These are phyloP conservation scores for Periophthalmus magnuspinnatus DNA, from an alignment of 2,797 vertebrate species.

Conservation along the genomic window DNA sequence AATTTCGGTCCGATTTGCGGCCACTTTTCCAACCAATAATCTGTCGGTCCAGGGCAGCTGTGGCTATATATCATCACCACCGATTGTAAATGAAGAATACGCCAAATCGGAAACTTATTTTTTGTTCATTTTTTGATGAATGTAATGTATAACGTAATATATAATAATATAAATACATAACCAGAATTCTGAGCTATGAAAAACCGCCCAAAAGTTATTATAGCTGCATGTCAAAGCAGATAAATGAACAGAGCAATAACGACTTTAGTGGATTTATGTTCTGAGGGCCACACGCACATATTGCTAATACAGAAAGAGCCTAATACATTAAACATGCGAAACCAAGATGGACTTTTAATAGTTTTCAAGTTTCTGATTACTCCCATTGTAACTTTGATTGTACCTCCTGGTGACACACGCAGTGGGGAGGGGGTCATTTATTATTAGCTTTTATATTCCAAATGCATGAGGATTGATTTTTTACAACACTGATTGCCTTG, in stretches of 20 bases:
- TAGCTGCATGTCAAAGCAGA: constrained; percentile 1
- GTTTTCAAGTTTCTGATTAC: constrained; percentile 39
- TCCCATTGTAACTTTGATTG: constrained; percentile 47
- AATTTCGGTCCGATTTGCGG: too few relatives aligned
- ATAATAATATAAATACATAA: background rate
- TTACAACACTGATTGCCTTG: constrained; percentile 45
- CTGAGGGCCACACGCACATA: background rate
- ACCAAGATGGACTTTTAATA: constrained; percentile 25
- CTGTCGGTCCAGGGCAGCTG: too few relatives aligned
- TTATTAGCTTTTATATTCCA: constrained; percentile 65
- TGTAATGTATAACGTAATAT: too few relatives aligned
- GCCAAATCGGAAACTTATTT: too few relatives aligned
- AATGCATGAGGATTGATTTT: constrained; percentile 73
- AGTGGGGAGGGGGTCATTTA: constrained; percentile 48
- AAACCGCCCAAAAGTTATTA: background rate
- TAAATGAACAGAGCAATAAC: constrained; percentile 3
- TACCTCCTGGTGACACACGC: constrained; percentile 36
- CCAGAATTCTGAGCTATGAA: background rate
- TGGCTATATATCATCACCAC: too few relatives aligned
- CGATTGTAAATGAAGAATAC: too few relatives aligned
- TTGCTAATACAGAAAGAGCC: background rate
- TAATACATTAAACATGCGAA: constrained; percentile 18
- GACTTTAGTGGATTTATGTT: constrained; percentile 1
- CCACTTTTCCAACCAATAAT: too few relatives aligned
- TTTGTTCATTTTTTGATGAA: too few relatives aligned